phyloP scores from a whole-genome alignment of 2,113 vertebrate genomes.

The Cisticola juncidis region DNA sequence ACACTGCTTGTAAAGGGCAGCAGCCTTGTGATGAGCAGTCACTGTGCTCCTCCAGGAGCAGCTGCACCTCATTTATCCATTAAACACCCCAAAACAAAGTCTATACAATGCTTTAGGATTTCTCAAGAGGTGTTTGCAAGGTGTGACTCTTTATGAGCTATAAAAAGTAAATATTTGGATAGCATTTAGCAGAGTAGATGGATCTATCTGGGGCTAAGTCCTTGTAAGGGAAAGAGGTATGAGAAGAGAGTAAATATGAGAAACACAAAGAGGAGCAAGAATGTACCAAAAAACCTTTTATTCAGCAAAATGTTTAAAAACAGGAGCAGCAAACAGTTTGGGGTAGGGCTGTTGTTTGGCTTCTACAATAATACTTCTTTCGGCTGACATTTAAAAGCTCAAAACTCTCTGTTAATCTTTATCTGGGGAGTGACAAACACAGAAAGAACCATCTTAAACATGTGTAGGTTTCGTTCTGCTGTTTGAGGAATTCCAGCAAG shows the following conservation, averaged over 20 bases:
- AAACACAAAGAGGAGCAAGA: background rate
- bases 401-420: background rate
- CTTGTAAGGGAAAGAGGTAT: background rate
- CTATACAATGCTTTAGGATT: background rate
- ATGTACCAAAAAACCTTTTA: background rate
- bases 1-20: rapidly evolving
- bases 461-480: background rate
- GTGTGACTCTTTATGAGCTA: background rate
- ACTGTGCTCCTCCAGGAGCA: background rate
- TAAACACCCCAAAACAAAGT: background rate
- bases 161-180: background rate
- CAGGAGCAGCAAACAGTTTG: background rate
- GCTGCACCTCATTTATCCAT: background rate
- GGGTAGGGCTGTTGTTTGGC: background rate
- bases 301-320: background rate
- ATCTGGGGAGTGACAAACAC: background rate
- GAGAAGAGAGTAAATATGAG: background rate
- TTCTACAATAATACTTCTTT: background rate
- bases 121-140: background rate
- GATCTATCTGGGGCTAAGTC: background rate
- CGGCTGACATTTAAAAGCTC: background rate
- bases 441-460: background rate
- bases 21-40: rapidly evolving
- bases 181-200: background rate
- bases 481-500: background rate